Evolutionary conservation across 2,113 vertebrate genomes (phyloP), one percentile per base, ranked within the genome.

Genomic region (Brienomyrus brachyistius): DNA sequence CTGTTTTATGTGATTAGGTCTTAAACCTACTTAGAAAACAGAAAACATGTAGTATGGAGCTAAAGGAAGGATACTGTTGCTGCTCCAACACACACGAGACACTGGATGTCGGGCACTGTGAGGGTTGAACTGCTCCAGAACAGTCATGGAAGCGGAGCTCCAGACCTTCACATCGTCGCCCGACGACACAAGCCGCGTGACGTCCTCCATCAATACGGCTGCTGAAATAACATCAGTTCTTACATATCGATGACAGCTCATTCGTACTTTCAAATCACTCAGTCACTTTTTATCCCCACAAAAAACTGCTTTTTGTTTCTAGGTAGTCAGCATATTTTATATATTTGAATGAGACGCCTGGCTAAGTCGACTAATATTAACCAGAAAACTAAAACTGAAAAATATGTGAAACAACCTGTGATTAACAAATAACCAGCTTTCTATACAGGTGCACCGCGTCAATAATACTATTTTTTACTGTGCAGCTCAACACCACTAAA

Each of bases 111-210:
- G 91, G 77, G 92, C 62, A 1, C 91, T 94, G 89, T 99, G 98
- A 0, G 98, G 98, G 92, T 96, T 98, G 92, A 99, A 99, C 93
- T 98, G 98, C 92, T 99, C 98, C 95, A 98, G 93, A 52, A 97
- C 92, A 0, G 96, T 96, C 93, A 99, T 93, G 90, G 98, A 97
- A 43, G 94, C 94, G 0, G 96, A 95, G 92, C 99, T 97, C 98
- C 98, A 99, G 93, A 99, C 96, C 96, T 98, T 99, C 94, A 99
- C 90, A 10, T 97, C 97, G 94, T 99, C 98, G 89, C 98, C 98
- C 0, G 98, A 95, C 0, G 98, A 98, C 91, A 98, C 97, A 94
- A 99, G 96, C 88, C 96, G 96, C 83, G 94, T 93, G 90, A 95
- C 92, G 92, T 99, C 98, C 92, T 98, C 97, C 98, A 99, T 99